Conservation (phyloP, 2,797 vertebrate species). For the Tinamus major region DNA sequence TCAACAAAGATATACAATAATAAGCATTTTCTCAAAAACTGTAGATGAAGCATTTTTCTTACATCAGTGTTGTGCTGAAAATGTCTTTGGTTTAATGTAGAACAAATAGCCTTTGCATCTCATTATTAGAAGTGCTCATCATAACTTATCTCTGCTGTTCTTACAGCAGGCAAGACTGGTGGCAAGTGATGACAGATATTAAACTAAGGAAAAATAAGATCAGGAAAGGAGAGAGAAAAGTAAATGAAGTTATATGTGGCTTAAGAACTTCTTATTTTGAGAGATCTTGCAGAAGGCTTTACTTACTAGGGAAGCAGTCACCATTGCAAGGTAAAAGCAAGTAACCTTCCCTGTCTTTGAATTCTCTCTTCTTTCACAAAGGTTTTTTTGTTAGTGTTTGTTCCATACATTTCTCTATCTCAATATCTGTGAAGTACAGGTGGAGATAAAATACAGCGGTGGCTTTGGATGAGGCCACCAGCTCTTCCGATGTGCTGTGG, state of each 20-base stretch:
- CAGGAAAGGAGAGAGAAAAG: not conserved
- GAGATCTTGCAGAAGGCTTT: not conserved
- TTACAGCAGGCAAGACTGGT: not conserved
- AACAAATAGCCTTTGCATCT: constrained; percentile 43
- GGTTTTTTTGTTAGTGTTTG: not conserved
- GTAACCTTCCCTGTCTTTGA: not conserved
- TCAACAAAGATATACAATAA: constrained; percentile 53
- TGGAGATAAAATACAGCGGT: not conserved
- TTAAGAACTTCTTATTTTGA: not conserved
- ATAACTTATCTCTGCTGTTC: not conserved
- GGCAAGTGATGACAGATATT: not conserved
- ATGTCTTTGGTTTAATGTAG: constrained; percentile 14
- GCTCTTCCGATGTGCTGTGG: not conserved
- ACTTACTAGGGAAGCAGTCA: not conserved
- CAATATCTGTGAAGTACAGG: not conserved
- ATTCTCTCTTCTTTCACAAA: not conserved
- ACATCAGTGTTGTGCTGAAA: not conserved
- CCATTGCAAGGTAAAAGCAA: not conserved
- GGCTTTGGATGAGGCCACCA: not conserved
- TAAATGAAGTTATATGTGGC: not conserved
- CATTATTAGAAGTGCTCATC: not conserved
- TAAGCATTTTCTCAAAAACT: constrained; percentile 54
- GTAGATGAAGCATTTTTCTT: constrained; percentile 52
- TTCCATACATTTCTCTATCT: not conserved
- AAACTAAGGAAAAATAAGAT: not conserved